Evolutionary conservation across 2,113 vertebrate species (phyloP).

Genomic region (Hydropotes inermis): DNA sequence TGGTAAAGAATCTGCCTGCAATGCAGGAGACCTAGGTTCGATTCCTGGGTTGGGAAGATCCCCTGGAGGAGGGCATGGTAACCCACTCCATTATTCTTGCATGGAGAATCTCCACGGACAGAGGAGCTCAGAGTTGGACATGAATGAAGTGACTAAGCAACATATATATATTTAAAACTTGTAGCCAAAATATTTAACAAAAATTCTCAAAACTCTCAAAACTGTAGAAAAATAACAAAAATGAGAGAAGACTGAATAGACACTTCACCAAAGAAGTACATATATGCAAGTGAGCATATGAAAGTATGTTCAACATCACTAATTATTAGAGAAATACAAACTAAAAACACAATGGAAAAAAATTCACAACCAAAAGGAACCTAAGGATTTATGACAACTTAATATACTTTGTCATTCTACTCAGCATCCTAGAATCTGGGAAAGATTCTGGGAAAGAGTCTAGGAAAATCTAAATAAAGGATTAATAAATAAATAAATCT

Average conservation of each 20-base stretch:
- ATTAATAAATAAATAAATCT: background rate
- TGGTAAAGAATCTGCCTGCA: background rate
- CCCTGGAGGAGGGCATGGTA: background rate
- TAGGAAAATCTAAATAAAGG: background rate
- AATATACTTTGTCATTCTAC: background rate
- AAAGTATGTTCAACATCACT: background rate
- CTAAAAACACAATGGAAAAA: background rate
- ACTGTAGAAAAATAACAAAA: background rate
- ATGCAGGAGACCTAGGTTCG: background rate
- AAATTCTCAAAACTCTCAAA: background rate
- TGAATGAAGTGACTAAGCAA: background rate
- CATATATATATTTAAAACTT: background rate
- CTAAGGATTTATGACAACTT: background rate
- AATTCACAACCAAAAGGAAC: background rate
- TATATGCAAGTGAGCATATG: background rate
- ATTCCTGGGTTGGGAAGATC: background rate
- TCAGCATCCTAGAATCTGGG: background rate
- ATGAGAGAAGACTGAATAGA: background rate
- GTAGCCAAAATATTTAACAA: background rate
- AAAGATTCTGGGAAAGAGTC: background rate
- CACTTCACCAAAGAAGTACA: background rate
- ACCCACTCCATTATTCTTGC: background rate
- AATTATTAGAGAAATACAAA: background rate
- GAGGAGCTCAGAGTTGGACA: background rate
- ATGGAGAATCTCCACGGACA: background rate